A percentile compares a stretch with the other conserved stretches of the same genome.
These are phyloP conservation scores for Pegoplata infirma DNA, from an alignment of 2,888 invertebrate genomes.

Conservation along the genomic window DNA sequence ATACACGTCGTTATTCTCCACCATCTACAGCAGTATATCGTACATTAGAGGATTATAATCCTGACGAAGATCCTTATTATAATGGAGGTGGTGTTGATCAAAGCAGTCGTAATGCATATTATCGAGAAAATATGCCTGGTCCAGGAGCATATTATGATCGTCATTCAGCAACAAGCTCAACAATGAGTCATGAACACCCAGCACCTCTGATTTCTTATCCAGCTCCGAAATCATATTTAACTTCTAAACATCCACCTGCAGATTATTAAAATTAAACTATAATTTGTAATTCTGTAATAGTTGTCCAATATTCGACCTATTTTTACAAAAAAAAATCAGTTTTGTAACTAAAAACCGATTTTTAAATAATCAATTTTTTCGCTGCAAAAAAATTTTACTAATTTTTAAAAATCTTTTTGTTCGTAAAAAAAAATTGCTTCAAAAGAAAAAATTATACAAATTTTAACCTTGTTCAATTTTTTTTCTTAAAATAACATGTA, in stretches of 20 bases:
- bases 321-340: too few species aligned
- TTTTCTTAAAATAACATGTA: too few species aligned
- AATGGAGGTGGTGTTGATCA: background rate
- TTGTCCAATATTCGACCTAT: too few species aligned
- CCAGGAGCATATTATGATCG: background rate
- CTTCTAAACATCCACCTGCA: background rate
- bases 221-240: constrained; percentile 17
- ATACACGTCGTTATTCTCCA: background rate
- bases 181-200: constrained; percentile 16
- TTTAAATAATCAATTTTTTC: too few species aligned
- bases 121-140: background rate
- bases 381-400: too few species aligned
- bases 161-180: background rate
- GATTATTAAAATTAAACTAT: background rate
- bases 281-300: too few species aligned
- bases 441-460: too few species aligned
- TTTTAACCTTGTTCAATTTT: too few species aligned
- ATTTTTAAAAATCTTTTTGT: too few species aligned
- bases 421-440: too few species aligned
- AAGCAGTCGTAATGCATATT: background rate
- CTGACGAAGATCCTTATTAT: constrained; percentile 10
- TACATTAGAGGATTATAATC: background rate
- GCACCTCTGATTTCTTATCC: constrained; percentile 52
- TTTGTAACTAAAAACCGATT: too few species aligned
- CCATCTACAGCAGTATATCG: background rate